Conservation (phyloP, 2,888 invertebrate genomes). For the Alcis repandata region DNA sequence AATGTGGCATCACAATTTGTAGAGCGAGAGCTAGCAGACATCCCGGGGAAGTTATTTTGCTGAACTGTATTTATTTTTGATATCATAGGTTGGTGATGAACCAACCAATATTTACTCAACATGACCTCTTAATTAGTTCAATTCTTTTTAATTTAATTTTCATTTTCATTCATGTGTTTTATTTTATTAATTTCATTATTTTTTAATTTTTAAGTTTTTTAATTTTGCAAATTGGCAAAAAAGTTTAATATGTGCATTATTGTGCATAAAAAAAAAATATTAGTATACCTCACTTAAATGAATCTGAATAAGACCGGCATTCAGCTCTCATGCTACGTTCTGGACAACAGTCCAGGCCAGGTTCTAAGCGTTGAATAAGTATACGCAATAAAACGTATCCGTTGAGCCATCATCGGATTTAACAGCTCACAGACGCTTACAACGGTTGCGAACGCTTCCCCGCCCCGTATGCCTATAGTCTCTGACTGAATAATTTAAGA, state of each 20-base stretch:
- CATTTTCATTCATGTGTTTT: no score
- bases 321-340: conserved; percentile 5
- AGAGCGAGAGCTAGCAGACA: conserved; percentile 50
- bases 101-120: no score
- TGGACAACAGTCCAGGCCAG: conserved; percentile 20
- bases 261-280: no score
- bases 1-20: conserved; percentile 64
- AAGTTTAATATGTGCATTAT: no score
- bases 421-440: conserved; percentile 72
- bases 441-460: conserved; percentile 61
- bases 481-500: conserved; percentile 49
- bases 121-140: no score
- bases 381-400: conserved; percentile 81
- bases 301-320: neutral
- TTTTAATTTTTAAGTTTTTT: no score
- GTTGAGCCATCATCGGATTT: conserved; percentile 73
- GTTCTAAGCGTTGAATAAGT: conserved; percentile 63
- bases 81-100: neutral
- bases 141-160: no score
- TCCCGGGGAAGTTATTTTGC: neutral
- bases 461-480: conserved; percentile 56
- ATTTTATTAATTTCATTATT: no score
- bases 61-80: neutral
- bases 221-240: no score
- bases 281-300: no score